Evolutionary conservation across 2,113 vertebrate species (phyloP).

Genomic region (Myotis davidii): DNA sequence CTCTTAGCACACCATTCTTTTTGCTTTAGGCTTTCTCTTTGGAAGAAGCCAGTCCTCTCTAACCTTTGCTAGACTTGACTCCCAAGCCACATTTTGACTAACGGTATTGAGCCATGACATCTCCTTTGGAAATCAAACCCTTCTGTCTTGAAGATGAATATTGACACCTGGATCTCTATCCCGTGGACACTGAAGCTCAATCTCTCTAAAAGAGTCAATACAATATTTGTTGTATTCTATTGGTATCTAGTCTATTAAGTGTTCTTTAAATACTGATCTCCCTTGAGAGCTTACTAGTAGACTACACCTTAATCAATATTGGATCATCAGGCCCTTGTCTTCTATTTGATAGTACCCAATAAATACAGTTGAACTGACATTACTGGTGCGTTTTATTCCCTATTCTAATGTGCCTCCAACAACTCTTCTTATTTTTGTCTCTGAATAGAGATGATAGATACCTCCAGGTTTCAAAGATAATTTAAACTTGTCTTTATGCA

Average conservation of each 20-base stretch:
- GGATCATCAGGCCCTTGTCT: neutral
- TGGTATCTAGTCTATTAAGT: neutral
- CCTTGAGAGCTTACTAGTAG: neutral
- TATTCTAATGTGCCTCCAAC: neutral
- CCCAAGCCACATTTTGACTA: neutral
- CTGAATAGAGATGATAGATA: slow-evolving; percentile 12
- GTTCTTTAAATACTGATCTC: neutral
- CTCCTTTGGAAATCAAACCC: neutral
- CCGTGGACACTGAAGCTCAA: neutral
- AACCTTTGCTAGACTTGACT: neutral
- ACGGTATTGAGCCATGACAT: neutral
- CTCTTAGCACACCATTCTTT: neutral
- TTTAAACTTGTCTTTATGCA: slow-evolving; percentile 20
- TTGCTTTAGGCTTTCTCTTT: neutral
- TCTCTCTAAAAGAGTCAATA: neutral
- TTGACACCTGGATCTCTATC: neutral
- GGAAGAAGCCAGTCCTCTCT: neutral
- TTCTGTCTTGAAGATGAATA: neutral
- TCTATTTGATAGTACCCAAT: neutral
- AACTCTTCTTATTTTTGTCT: neutral
- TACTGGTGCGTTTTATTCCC: neutral
- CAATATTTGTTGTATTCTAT: neutral
- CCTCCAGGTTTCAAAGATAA: neutral
- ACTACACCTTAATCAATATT: neutral
- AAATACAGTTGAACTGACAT: neutral